Conservation (phyloP, 2,888 invertebrate species). For the Geophilus truncorum region DNA sequence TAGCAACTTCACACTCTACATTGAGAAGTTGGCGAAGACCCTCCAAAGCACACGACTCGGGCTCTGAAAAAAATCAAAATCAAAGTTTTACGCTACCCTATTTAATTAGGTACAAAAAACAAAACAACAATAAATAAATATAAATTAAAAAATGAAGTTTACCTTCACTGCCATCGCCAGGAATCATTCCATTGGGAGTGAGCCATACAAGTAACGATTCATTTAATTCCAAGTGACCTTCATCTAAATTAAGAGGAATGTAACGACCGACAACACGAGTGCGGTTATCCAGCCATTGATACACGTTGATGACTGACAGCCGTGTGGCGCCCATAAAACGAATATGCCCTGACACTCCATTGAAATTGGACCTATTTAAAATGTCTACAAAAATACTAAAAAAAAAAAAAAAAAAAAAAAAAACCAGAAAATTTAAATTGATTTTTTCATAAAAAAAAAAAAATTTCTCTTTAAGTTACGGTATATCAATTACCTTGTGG, state of each 20-base stretch:
- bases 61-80: conserved; percentile 49
- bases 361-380: conserved; percentile 62
- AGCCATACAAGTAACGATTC: conserved; percentile 60
- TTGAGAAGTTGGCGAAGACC: conserved; percentile 62
- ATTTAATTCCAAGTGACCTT: conserved; percentile 54
- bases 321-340: conserved; percentile 66
- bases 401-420: conserved; percentile 40
- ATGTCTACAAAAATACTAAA: conserved; percentile 58
- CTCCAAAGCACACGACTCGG: conserved; percentile 61
- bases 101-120: no score
- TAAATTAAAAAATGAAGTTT: not conserved
- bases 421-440: not conserved
- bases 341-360: conserved; percentile 68
- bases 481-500: conserved; percentile 37
- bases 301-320: conserved; percentile 47
- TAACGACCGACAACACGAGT: conserved; percentile 46
- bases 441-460: not conserved
- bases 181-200: conserved; percentile 56
- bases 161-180: conserved; percentile 59
- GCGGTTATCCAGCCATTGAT: conserved; percentile 47
- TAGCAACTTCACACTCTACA: conserved; percentile 67
- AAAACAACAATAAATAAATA: not conserved
- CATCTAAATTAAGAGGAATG: conserved; percentile 40
- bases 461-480: not conserved
- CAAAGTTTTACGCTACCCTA: no score